These are phyloP conservation scores for Polyergus mexicanus DNA, from an alignment of 1,140 invertebrate species.

Conservation along the genomic window DNA sequence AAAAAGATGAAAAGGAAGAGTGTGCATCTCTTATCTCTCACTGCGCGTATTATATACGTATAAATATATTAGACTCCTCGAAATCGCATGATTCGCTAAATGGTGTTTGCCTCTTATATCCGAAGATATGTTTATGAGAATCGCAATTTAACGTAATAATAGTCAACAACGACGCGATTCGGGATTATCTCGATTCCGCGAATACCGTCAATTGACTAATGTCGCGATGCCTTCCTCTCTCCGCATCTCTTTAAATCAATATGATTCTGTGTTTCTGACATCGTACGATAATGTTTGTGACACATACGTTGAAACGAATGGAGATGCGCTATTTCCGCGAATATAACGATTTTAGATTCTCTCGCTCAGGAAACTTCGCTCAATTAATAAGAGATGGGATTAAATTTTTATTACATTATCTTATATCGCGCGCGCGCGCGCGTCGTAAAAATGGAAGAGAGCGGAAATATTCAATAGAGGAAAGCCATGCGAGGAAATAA, in stretches of 20 bases:
- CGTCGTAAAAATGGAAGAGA: conserved; percentile 24
- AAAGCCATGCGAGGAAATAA: neutral
- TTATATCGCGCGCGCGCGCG: too few relatives aligned
- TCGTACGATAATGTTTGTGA: conserved; percentile 12
- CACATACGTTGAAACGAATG: conserved; percentile 38
- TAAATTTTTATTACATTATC: conserved; percentile 20
- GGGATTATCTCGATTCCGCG: conserved; percentile 23
- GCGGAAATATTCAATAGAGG: conserved; percentile 28
- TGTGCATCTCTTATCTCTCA: neutral
- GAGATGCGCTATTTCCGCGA: conserved; percentile 35
- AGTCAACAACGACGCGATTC: neutral
- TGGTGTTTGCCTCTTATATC: neutral
- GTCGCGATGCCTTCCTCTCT: neutral
- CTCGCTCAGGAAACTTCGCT: conserved; percentile 13
- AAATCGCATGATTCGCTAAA: neutral
- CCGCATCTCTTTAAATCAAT: conserved; percentile 32
- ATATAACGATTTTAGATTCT: neutral
- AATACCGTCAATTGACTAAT: neutral
- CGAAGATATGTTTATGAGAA: conserved; percentile 21
- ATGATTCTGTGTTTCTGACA: neutral
- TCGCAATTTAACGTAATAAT: neutral
- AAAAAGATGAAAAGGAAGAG: neutral
- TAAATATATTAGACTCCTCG: neutral
- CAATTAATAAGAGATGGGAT: conserved; percentile 47
- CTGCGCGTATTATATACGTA: neutral